A percentile compares a stretch with the other conserved stretches of the same genome.
Evolutionary conservation across 2,797 vertebrate species (phyloP).

Genomic region (Benthosema pterotum): DNA sequence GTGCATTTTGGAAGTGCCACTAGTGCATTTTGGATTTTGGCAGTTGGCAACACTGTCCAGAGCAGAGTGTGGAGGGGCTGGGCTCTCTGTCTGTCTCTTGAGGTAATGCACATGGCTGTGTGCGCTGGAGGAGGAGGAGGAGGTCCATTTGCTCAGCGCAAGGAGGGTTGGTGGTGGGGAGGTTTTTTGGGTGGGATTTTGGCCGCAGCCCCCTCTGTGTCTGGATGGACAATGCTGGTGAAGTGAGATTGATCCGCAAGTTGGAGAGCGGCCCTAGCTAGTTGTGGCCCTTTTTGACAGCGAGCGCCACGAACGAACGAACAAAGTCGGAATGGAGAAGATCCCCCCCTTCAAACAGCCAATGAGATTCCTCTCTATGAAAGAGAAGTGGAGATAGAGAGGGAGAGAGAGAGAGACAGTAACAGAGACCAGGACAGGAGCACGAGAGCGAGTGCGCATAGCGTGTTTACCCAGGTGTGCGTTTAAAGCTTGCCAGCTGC

Average conservation of each 20-base stretch:
- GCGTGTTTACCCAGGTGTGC: slow-evolving; percentile 83
- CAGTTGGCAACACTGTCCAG: no score
- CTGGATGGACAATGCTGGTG: slow-evolving; percentile 58
- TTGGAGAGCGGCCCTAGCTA: slow-evolving; percentile 54
- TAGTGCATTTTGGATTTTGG: no score
- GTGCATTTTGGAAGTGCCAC: no score
- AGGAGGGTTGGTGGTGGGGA: slow-evolving; percentile 57
- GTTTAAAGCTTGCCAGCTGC: slow-evolving; percentile 74
- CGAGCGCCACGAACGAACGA: slow-evolving; percentile 57
- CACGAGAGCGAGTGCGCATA: slow-evolving; percentile 47
- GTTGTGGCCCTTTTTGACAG: slow-evolving; percentile 54
- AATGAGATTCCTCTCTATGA: slow-evolving; percentile 44
- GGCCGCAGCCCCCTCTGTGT: slow-evolving; percentile 44
- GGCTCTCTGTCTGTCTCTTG: slow-evolving; percentile 64
- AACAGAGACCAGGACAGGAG: not conserved
- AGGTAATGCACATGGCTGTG: slow-evolving; percentile 67
- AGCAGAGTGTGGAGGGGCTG: slow-evolving; percentile 49
- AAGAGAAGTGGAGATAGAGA: slow-evolving; percentile 23
- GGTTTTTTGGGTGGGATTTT: slow-evolving; percentile 62
- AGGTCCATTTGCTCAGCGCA: slow-evolving; percentile 59
- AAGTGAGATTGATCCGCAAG: slow-evolving; percentile 66
- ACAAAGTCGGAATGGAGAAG: slow-evolving; percentile 57
- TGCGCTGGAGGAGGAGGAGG: no score
- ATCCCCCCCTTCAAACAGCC: slow-evolving; percentile 40
- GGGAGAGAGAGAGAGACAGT: not conserved